Conservation (phyloP, 2,888 invertebrate genomes). For the Trachelus stipa region DNA sequence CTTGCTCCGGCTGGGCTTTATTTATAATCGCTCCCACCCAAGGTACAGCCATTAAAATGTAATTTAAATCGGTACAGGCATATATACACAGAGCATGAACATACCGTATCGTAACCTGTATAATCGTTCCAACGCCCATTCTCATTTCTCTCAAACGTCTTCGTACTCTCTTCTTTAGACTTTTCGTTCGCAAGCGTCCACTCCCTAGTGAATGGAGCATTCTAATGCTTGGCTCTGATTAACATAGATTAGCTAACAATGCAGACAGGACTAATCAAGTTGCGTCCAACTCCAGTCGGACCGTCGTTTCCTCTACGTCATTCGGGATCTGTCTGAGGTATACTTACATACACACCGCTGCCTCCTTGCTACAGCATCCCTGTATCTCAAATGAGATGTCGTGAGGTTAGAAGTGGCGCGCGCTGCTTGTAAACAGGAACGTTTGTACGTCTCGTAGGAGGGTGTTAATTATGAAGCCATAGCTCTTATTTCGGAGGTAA, state of each 20-base stretch:
- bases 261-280: not conserved
- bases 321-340: not conserved
- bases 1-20: not conserved
- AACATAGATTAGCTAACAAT: slow-evolving; percentile 2
- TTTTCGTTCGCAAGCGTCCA: not conserved
- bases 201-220: not conserved
- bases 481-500: not conserved
- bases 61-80: not conserved
- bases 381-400: not conserved
- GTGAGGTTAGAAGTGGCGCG: not conserved
- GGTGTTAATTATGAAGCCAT: not conserved
- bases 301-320: not conserved
- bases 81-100: not conserved
- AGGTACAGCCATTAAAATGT: not conserved
- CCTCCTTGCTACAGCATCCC: not conserved
- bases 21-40: not conserved
- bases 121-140: not conserved
- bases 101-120: not conserved
- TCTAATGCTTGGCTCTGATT: not conserved
- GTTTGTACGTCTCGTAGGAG: not conserved
- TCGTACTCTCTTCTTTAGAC: not conserved
- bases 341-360: not conserved
- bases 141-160: not conserved
- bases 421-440: not conserved
- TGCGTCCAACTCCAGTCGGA: not conserved